Evolutionary conservation across 2,888 invertebrate species (phyloP), one percentile per base, ranked within the genome.

Genomic region (Amphimallon solstitiale): DNA sequence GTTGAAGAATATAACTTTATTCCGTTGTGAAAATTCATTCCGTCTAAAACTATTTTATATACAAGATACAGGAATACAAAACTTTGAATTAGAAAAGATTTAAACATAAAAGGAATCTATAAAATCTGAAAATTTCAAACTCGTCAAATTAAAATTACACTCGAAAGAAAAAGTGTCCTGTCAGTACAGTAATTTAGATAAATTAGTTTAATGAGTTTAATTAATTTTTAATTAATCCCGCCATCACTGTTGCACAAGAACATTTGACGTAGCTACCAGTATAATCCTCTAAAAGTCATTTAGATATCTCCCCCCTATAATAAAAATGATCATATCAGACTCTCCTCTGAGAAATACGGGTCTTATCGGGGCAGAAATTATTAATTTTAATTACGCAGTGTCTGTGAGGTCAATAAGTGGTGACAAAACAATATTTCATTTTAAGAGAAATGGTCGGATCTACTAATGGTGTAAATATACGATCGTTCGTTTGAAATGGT

Each of bases 301-400:
- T 59, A 59, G 56, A 59, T 59, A 59, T 59, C 43, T 15, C 43
- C 15, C 56, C 56, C 56, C 56, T 43, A 59, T 59, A 59, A 59
- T 59, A 59, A 59, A 59, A 59, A 59, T 59, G 56, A 56, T 56
- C 43, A 59, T 59, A 59, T 59, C 56, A 29, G n/a, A 34, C 43
- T 15, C 43, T 23, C n/a, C 43, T 43, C 29, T 15, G 43, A 59
- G 56, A 59, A 40, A 59, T 59, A 59, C 43, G 56, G 56, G 23
- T 6, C 43, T 59, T 59, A 59, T 59, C 56, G n/a, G n/a, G 34
- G 56, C 15, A 43, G 34, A 23, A 29, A 59, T 59, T 59, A 59
- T 59, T 59, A 59, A 59, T 59, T 59, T 43, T 59, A 59, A 59
- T 59, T 59, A 59, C 4, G 40, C 23, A 23, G 12, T 43, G 14